These are phyloP conservation scores for Steinernema khuongi DNA, from an alignment of 1,140 invertebrate genomes.

Conservation along the genomic window DNA sequence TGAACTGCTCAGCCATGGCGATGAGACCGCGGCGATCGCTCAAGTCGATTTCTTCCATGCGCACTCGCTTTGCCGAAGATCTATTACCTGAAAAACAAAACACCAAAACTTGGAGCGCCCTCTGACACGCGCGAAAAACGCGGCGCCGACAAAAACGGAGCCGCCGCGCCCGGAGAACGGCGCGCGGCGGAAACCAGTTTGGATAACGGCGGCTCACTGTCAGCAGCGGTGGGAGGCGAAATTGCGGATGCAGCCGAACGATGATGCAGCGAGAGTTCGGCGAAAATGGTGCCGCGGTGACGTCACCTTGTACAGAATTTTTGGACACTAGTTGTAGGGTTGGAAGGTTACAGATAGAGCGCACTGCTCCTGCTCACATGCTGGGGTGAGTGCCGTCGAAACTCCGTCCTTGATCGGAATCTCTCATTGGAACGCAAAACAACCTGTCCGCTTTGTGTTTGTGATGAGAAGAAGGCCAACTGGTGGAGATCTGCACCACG, in stretches of 20 bases:
- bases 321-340: too few species aligned
- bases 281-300: neutral
- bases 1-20: slow-evolving; percentile 7
- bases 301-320: too few species aligned
- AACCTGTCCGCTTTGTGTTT: neutral
- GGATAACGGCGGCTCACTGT: neutral
- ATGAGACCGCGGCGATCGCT: slow-evolving; percentile 11
- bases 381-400: too few species aligned
- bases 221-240: neutral
- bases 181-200: neutral
- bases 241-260: neutral
- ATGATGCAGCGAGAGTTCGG: neutral
- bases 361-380: too few species aligned
- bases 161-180: neutral
- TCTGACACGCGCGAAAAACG: slow-evolving; percentile 11
- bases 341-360: too few species aligned
- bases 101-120: neutral
- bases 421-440: neutral
- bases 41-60: slow-evolving; percentile 12
- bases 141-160: neutral
- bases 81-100: slow-evolving; percentile 15
- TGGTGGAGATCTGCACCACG: too few species aligned
- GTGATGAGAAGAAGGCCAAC: too few species aligned
- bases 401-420: neutral
- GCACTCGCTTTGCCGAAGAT: neutral